These are phyloP conservation scores for Nothocercus julius DNA, from an alignment of 2,113 vertebrate genomes.

Conservation along the genomic window DNA sequence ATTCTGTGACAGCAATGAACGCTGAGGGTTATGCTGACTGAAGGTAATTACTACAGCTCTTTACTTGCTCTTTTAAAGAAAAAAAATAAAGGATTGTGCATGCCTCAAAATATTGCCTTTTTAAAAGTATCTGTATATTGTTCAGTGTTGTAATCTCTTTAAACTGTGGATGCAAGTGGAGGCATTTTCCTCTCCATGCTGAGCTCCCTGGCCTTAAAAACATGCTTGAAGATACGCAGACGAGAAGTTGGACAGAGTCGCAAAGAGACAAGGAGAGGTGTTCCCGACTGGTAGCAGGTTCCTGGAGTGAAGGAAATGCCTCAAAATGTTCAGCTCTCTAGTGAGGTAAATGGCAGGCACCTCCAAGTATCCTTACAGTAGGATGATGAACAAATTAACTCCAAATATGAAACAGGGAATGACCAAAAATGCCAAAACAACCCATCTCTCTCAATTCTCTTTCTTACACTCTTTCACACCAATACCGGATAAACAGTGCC, in stretches of 20 bases:
- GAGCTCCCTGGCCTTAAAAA: slow-evolving; percentile 4
- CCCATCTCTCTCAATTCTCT: not conserved
- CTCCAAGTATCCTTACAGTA: not conserved
- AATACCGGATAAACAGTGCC: not conserved
- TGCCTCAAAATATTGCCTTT: not conserved
- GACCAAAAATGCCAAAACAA: not conserved
- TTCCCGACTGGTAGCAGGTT: not conserved
- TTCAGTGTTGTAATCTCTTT: not conserved
- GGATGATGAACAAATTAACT: not conserved
- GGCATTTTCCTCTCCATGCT: not conserved
- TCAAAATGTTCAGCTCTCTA: not conserved
- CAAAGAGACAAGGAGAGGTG: not conserved
- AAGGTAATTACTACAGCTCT: slow-evolving; percentile 59
- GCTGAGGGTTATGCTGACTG: slow-evolving; percentile 50
- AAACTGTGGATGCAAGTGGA: not conserved
- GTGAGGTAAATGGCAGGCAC: not conserved
- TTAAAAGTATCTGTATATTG: slow-evolving; percentile 36
- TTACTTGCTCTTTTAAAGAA: not conserved
- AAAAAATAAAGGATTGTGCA: not conserved
- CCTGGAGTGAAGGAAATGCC: not conserved
- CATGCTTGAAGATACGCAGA: rapidly evolving
- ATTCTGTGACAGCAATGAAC: slow-evolving; percentile 47
- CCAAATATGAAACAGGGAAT: not conserved
- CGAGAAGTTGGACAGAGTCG: not conserved
- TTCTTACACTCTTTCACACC: not conserved